Evolutionary conservation across 2,888 invertebrate species (phyloP), one percentile per base, ranked within the genome.

Genomic region (Pemphredon lugubris): DNA sequence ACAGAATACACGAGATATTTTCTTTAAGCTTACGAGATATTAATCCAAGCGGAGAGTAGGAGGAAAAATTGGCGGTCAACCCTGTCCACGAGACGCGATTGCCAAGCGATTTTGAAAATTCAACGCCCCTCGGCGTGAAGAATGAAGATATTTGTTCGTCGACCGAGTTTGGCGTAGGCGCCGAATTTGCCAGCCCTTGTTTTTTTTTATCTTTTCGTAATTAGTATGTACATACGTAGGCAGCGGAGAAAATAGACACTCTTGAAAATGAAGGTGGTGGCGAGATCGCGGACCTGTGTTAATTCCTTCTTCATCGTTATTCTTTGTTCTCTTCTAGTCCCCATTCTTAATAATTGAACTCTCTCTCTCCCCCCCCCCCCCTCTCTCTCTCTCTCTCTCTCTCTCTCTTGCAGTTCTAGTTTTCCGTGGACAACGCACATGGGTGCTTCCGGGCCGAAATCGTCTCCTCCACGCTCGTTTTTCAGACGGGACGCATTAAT

Each of bases 1-100:
- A 88, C 88, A 88, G 88, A 88, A 88, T 87, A 88, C 82, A 87
- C 86, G 87, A 88, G 86, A 87, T 87, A 86, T 87, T 84, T 87
- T 86, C 78, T 82, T 79, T 81, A 87, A 88, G 87, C 86, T 88
- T 88, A 87, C 83, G 78, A 86, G 83, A 87, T 86, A 87, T 84
- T 84, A 83, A 86, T 87, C 78, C 75, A 88, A 88, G 86, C 86
- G 84, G 82, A 87, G 85, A 86, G 75, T 82, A 84, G 81, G 79
- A 84, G 83, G 80, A 84, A 83, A 85, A 83, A 83, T 79, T 70
- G 65, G 14, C 57, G 73, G 65, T 34, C 73, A 77, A 72, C 54
- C 68, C 72, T 73, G 77, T 75, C 77, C 30, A 72, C 65, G 65
- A n/a, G n/a, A 72, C 44, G 39, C 23, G 26, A 58, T 63, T 44